phyloP scores from a whole-genome alignment of 2,113 vertebrate genomes.

The Lepidothrix coronata region DNA sequence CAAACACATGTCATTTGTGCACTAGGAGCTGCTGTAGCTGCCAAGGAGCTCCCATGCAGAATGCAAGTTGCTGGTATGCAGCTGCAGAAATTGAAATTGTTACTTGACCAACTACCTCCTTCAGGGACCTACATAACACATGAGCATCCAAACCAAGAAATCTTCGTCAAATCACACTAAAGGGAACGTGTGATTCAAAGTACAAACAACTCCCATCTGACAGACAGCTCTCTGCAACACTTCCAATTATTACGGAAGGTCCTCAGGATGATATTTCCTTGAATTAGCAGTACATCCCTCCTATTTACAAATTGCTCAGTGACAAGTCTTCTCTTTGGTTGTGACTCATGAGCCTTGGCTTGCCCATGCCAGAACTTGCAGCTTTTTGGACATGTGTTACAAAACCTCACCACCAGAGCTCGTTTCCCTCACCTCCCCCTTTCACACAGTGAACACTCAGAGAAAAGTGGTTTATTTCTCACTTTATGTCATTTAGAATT shows the following conservation, averaged over 20 bases:
- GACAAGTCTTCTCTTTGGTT: slow-evolving; percentile 32
- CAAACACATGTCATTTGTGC: background rate
- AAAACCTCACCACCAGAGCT: slow-evolving; percentile 16
- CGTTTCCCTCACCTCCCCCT: background rate
- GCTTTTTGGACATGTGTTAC: background rate
- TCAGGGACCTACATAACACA: background rate
- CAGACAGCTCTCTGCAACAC: background rate
- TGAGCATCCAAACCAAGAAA: too few species aligned
- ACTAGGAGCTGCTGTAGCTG: background rate
- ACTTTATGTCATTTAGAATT: background rate
- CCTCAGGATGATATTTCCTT: background rate
- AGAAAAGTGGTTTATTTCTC: background rate
- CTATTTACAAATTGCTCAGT: slow-evolving; percentile 32
- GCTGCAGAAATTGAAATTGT: background rate
- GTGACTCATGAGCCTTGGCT: slow-evolving; percentile 12
- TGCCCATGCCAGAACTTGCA: slow-evolving; percentile 4
- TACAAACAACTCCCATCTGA: background rate
- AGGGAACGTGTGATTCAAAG: background rate
- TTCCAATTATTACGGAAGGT: slow-evolving; percentile 20
- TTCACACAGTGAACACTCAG: background rate
- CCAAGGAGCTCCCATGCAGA: background rate
- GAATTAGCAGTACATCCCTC: slow-evolving; percentile 25
- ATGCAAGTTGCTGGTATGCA: background rate
- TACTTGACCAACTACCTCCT: background rate
- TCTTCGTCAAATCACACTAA: background rate